Conservation (phyloP, 1,140 invertebrate genomes). For the Paraescarpia echinospica region DNA sequence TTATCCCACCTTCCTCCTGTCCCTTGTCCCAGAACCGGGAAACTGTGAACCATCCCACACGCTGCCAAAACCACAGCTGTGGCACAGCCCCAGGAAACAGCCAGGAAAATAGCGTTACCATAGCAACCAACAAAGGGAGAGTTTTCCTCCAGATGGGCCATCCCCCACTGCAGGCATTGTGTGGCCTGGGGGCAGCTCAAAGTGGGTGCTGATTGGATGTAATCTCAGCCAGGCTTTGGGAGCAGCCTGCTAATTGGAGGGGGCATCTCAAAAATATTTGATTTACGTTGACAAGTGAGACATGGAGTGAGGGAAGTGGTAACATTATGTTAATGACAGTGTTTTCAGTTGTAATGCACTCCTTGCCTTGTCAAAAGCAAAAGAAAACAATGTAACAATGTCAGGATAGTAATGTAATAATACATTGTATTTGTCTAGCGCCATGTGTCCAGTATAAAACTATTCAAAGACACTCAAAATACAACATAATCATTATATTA, state of each 20-base stretch:
- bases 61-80: neutral
- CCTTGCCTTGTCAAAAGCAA: neutral
- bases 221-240: neutral
- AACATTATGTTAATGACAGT: neutral
- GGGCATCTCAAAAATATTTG: neutral
- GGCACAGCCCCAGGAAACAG: neutral
- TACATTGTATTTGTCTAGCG: neutral
- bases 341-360: neutral
- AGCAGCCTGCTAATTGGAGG: neutral
- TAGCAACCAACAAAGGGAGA: neutral
- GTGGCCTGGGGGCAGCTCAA: neutral
- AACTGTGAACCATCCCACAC: neutral
- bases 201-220: neutral
- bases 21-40: neutral
- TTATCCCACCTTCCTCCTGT: neutral
- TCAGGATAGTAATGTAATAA: neutral
- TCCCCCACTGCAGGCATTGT: neutral
- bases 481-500: too few relatives aligned
- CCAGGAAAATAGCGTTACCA: neutral
- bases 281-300: neutral
- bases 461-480: too few relatives aligned
- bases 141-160: neutral
- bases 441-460: too few relatives aligned
- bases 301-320: neutral
- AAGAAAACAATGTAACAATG: neutral